Evolutionary conservation across 2,113 vertebrate genomes (phyloP).

Genomic region (Hyaena hyaena): DNA sequence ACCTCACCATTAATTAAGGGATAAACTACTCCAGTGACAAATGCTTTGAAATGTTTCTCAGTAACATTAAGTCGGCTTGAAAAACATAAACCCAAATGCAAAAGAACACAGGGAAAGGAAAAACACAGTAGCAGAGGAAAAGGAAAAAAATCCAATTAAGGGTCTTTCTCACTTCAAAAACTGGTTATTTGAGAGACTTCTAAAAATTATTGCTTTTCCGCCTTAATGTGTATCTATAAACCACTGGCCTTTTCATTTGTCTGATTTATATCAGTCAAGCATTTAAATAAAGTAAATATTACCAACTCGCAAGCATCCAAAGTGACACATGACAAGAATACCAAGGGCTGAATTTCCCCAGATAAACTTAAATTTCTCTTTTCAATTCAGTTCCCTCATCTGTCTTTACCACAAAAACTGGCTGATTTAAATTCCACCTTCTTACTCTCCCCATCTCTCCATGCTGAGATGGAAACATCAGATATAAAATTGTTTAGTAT

Average conservation of each 20-base stretch:
- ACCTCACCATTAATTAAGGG: slow-evolving; percentile 68
- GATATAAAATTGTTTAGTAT: not conserved
- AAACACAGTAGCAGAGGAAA: not conserved
- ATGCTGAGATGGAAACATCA: not conserved
- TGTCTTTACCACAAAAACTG: not conserved
- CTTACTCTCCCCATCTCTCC: not conserved
- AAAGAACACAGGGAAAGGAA: slow-evolving; percentile 4
- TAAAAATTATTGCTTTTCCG: not conserved
- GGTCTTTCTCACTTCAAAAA: slow-evolving; percentile 34
- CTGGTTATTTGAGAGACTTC: not conserved
- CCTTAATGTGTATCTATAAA: not conserved
- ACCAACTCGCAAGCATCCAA: not conserved
- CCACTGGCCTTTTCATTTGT: not conserved
- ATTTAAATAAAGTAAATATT: slow-evolving; percentile 20
- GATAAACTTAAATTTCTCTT: not conserved
- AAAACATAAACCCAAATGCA: slow-evolving; percentile 46
- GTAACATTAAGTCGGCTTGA: slow-evolving; percentile 57
- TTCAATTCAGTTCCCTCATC: not conserved
- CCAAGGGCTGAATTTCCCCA: not conserved
- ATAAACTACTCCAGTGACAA: slow-evolving; percentile 66
- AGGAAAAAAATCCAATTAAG: not conserved
- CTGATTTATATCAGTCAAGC: not conserved
- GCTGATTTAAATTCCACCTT: not conserved
- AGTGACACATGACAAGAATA: not conserved
- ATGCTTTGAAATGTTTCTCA: slow-evolving; percentile 70